Percentiles rank a stretch among this genome's conserved stretches.
phyloP scores from a whole-genome alignment of 2,888 invertebrate genomes.

The Amphimallon solstitiale region DNA sequence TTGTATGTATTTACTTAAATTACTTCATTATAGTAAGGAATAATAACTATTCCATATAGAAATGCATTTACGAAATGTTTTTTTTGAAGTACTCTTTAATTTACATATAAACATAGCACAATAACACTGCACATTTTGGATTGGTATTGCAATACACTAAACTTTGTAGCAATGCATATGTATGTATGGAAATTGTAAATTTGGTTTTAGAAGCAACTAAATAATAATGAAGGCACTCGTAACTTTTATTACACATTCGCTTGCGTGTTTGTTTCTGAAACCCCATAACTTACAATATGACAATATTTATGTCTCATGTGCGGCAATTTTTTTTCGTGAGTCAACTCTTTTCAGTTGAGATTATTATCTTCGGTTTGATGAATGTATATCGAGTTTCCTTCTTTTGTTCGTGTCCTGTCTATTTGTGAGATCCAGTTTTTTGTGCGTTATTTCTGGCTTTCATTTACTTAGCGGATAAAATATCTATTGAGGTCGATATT shows the following conservation, averaged over 20 bases:
- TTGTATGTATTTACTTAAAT: too few species aligned
- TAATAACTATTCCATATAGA: too few species aligned
- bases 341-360: constrained; percentile 21
- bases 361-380: constrained; percentile 33
- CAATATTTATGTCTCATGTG: constrained; percentile 34
- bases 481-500: constrained; percentile 8
- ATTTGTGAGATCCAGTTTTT: constrained; percentile 1
- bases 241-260: background rate
- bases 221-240: too few species aligned
- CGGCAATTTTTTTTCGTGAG: constrained; percentile 26
- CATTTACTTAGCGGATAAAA: constrained; percentile 17
- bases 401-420: background rate
- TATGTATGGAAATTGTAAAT: too few species aligned
- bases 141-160: too few species aligned
- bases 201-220: too few species aligned
- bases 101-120: too few species aligned
- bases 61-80: too few species aligned
- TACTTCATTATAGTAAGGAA: too few species aligned
- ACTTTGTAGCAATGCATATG: too few species aligned
- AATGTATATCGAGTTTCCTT: constrained; percentile 12
- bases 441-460: constrained; percentile 3
- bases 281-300: background rate
- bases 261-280: constrained; percentile 1
- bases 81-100: too few species aligned
- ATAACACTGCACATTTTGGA: too few species aligned